A percentile compares a stretch with the other conserved stretches of the same genome.
phyloP scores from a whole-genome alignment of 2,797 vertebrate species.

The Crossoptilon crossoptilon region DNA sequence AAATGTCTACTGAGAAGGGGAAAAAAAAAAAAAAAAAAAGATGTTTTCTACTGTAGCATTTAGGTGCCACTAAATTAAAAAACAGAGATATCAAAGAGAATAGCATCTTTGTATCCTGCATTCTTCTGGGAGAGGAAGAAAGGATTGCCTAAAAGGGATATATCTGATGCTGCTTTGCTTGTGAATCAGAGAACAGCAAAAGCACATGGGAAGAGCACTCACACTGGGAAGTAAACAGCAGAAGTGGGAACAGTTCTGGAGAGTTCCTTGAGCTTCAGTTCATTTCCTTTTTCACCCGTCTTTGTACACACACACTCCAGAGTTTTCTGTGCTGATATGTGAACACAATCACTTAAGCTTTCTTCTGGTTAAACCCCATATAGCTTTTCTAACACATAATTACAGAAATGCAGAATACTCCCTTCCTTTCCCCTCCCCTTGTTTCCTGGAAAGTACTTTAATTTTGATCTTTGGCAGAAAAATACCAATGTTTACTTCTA shows the following conservation, averaged over 20 bases:
- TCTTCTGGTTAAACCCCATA: not conserved
- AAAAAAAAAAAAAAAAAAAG: not conserved
- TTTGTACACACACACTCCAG: not conserved
- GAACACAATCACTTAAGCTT: not conserved
- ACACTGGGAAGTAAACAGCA: not conserved
- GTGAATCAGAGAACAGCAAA: not conserved
- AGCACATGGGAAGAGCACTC: not conserved
- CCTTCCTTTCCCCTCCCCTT: not conserved
- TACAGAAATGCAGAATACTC: not conserved
- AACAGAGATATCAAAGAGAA: not conserved
- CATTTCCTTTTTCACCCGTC: not conserved
- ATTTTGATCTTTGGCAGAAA: not conserved
- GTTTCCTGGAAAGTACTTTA: not conserved
- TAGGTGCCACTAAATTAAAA: not conserved
- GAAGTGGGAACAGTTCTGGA: not conserved
- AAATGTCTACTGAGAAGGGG: fast-evolving
- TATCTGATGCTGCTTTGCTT: not conserved
- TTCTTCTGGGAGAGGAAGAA: not conserved
- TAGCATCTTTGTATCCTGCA: not conserved
- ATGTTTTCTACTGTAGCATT: not conserved
- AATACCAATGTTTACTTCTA: not conserved
- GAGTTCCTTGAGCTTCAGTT: not conserved
- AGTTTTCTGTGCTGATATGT: fast-evolving
- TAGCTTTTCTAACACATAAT: not conserved
- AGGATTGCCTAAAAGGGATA: not conserved